phyloP scores from a whole-genome alignment of 2,888 invertebrate species.

The Scaptomyza caliginosa region DNA sequence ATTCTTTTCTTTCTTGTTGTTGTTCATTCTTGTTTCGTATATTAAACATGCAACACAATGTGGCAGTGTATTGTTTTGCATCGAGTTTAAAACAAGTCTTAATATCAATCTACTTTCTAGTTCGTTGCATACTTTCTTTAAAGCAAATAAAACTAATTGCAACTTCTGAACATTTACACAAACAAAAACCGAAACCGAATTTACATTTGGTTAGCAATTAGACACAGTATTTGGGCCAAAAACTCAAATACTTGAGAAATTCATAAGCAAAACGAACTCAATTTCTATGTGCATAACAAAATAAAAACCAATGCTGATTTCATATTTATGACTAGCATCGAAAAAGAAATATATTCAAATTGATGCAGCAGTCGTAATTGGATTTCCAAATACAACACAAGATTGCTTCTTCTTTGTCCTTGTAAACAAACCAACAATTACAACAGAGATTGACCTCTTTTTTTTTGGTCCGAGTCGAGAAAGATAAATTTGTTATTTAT shows the following conservation, averaged over 20 bases:
- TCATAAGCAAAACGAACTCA: slow-evolving; percentile 18
- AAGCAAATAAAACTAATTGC: slow-evolving; percentile 7
- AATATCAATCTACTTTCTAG: neutral
- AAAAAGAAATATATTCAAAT: slow-evolving; percentile 56
- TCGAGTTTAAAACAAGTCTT: neutral
- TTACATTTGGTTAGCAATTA: slow-evolving; percentile 51
- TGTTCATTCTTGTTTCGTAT: slow-evolving; percentile 38
- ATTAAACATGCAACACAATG: slow-evolving; percentile 56
- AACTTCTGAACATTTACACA: slow-evolving; percentile 27
- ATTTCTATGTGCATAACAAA: slow-evolving; percentile 40
- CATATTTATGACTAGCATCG: slow-evolving; percentile 63
- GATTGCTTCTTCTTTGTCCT: no score
- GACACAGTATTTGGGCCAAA: slow-evolving; percentile 34
- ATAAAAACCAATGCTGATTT: slow-evolving; percentile 43
- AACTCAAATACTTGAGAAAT: slow-evolving; percentile 5
- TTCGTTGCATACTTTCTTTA: neutral
- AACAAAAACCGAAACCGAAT: no score
- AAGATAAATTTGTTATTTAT: slow-evolving; percentile 61
- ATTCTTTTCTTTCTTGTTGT: slow-evolving; percentile 15
- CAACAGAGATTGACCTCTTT: slow-evolving; percentile 42
- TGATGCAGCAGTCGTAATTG: slow-evolving; percentile 41
- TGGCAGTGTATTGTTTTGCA: no score
- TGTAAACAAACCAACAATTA: slow-evolving; percentile 27
- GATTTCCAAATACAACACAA: slow-evolving; percentile 32
- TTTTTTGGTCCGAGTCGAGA: neutral